Base-by-base conservation (phyloP, 2,113 vertebrate genomes). In the Raja brachyura region DNA sequence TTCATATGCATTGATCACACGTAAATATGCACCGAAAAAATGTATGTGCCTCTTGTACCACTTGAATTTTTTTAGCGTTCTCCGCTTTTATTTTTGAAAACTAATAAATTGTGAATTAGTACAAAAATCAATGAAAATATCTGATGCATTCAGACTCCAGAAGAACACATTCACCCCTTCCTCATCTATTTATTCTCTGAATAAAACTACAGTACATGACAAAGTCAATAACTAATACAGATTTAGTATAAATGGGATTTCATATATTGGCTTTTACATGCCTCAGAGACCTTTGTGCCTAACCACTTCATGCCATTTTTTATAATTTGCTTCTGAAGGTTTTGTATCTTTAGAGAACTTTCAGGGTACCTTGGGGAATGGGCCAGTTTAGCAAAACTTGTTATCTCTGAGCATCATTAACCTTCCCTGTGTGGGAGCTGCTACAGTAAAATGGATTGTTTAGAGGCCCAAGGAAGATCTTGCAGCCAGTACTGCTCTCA, bases 301-400 rank as follows among this genome's bases (percentile, higher is more conserved):
- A 74, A 48, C 0, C 39, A 48, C 63, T 93, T 93, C 73, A 18
- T 94, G 90, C 86, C 93, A 93, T 93, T 56, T 48, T 93, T 83
- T 93, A 25, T 66, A 92, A 76, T 95, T 94, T 93, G 93, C 9
- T 93, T 88, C 94, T 94, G 93, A 95, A 95, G 94, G 93, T 73
- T 31, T 94, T 90, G 90, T 92, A 59, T 93, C 93, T 94, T 93
- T 83, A 93, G 94, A 95, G 90, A 94, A 95, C 95, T 94, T 95
- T 94, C 94, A 93, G 93, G 59, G 5, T 93, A 76, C 93, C 90
- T 94, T 73, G 0, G 93, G 94, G 75, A 93, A 93, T 93, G 68
- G 93, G 59, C 0, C 31, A 56, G 25, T 93, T 95, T 94, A 93
- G 94, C 93, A 93, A 83, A 94, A 86, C 0, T 0, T 20, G 93